Percentiles rank a stretch among this genome's conserved stretches.
These are phyloP conservation scores for Lithophane semibrunnea DNA, from an alignment of 2,888 invertebrate species.

Conservation along the genomic window DNA sequence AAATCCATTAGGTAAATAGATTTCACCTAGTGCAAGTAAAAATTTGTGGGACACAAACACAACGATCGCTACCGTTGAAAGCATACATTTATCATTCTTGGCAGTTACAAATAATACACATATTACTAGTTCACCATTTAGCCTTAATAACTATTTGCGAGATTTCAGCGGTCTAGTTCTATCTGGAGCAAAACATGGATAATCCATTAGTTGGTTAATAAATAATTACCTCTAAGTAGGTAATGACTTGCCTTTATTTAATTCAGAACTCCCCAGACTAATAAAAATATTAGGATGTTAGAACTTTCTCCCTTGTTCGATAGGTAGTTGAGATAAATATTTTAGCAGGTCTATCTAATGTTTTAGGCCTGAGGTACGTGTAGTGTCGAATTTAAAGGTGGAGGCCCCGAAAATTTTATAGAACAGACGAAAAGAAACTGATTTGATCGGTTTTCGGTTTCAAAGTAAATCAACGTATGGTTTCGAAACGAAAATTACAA, in stretches of 20 bases:
- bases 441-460: no score
- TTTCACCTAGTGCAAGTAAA: background rate
- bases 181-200: background rate
- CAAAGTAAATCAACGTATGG: no score
- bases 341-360: background rate
- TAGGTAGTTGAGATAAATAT: slow-evolving; percentile 12
- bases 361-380: background rate
- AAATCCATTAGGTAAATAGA: background rate
- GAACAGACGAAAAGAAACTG: no score
- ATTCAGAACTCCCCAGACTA: slow-evolving; percentile 6
- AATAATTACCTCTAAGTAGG: background rate
- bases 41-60: background rate
- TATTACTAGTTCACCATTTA: no score
- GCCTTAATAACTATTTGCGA: background rate
- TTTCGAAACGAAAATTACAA: no score
- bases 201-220: slow-evolving; percentile 39
- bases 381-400: no score
- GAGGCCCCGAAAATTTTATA: no score
- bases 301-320: background rate
- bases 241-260: background rate
- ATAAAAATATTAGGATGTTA: slow-evolving; percentile 16
- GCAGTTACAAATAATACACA: background rate
- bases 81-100: background rate
- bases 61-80: background rate
- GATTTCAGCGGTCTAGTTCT: slow-evolving; percentile 3